Base-by-base conservation (phyloP, 2,797 vertebrate species). In the Microctenopoma steveboyesi region DNA sequence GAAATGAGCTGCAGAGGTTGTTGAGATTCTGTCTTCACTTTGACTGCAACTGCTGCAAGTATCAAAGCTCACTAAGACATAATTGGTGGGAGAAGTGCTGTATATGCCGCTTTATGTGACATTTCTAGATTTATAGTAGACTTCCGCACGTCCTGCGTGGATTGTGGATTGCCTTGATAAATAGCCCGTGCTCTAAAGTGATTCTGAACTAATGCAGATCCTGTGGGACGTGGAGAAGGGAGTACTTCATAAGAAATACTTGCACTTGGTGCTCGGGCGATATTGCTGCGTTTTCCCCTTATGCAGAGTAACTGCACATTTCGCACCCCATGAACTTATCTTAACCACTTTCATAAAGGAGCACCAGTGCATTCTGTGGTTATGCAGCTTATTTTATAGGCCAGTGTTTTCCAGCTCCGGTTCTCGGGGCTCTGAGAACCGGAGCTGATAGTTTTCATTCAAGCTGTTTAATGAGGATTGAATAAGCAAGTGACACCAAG, bases 101-200 rank as follows among this genome's bases (percentile, higher is more conserved):
- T 64, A 53, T 28, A 58, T 43, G 64, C 68, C 9, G 65, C 46
- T 13, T 75, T 71, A 79, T 82, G 55, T 81, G 76, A 85, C 87
- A 74, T 82, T 78, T 86, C 45, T 67, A 71, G 80, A 88, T 85
- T 84, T 76, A 87, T 83, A 73, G 74, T 74, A 77, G 78, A 83
- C 82, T 84, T 76, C 78, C 3, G 35, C 72, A 81, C 72, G 74
- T 77, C 78, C 88, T 52, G 59, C 33, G 76, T 86, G 67, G 85
- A 79, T 87, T 84, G 71, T 75, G 72, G 51, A 61, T 64, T 4
- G 43, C 63, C 61, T 75, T 86, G 87, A 88, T 85, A 74, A 90
- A 88, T 82, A 82, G 69, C 59, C 48, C 42, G 73, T 18, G 69
- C 33, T 76, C 60, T 72, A 18, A 63, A 81, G 76, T 81, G 67